Evolutionary conservation across 2,113 vertebrate species (phyloP).

Genomic region (Gasterosteus nipponicus): DNA sequence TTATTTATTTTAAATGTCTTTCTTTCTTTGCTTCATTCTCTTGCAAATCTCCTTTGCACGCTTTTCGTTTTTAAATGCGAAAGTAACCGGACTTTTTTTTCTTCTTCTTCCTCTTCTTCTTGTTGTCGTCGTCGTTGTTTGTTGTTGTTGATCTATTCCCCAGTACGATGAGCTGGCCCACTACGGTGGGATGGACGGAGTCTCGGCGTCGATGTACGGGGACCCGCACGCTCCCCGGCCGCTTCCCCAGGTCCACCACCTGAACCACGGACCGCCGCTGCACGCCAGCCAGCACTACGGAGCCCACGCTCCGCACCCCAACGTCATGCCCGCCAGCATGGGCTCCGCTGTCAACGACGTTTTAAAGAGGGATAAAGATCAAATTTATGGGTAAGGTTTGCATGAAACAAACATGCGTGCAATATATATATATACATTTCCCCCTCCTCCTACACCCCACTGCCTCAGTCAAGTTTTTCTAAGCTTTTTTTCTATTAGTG

Average conservation of each 20-base stretch:
- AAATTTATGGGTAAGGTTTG: slow-evolving; percentile 95
- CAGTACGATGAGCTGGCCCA: slow-evolving; percentile 99
- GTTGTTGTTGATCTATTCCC: slow-evolving; percentile 67
- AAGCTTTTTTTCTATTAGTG: slow-evolving; percentile 43
- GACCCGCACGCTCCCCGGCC: slow-evolving; percentile 97
- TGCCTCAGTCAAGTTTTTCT: no score
- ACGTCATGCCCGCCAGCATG: slow-evolving; percentile 99
- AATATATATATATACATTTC: neutral
- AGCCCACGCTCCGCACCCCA: slow-evolving; percentile 97
- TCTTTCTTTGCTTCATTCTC: slow-evolving; percentile 9
- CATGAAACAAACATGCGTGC: slow-evolving; percentile 12
- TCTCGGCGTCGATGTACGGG: slow-evolving; percentile 98
- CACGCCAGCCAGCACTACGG: slow-evolving; percentile 99
- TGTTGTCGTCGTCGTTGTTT: no score
- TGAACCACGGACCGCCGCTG: slow-evolving; percentile 98
- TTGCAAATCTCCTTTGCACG: neutral
- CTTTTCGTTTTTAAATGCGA: slow-evolving; percentile 19
- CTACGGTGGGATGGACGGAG: slow-evolving; percentile 99
- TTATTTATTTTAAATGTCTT: no score
- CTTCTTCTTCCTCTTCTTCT: no score
- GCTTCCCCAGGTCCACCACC: slow-evolving; percentile 98
- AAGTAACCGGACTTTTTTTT: slow-evolving; percentile 62
- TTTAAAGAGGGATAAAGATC: slow-evolving; percentile 99
- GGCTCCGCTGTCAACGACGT: slow-evolving; percentile 99
- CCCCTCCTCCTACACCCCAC: no score